A percentile compares a stretch with the other conserved stretches of the same genome.
These are phyloP conservation scores for Trididemnum clinides DNA, from an alignment of 23 tunicate species.

Conservation along the genomic window DNA sequence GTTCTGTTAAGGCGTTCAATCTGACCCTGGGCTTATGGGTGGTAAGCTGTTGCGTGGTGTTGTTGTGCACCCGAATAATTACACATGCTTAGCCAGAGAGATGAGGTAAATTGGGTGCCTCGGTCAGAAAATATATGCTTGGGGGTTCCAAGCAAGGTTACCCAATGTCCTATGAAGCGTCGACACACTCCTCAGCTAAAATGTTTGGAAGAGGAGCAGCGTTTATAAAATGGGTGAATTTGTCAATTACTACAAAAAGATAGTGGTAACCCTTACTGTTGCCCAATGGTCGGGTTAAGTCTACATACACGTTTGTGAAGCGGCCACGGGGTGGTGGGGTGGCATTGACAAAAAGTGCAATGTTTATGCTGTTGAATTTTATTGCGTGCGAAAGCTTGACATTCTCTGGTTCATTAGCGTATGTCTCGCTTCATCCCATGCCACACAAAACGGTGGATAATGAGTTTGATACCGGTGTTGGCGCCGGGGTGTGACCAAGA, in stretches of 20 bases:
- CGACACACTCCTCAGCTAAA: background rate
- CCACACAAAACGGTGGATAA: background rate
- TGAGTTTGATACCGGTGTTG: background rate
- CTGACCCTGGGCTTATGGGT: background rate
- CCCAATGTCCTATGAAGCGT: background rate
- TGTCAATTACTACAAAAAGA: background rate
- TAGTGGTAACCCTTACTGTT: background rate
- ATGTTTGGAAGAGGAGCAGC: background rate
- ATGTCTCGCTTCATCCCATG: background rate
- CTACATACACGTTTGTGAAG: background rate
- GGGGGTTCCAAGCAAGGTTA: background rate
- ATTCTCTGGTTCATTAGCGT: background rate
- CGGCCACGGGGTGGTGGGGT: background rate
- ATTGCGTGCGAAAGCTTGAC: background rate
- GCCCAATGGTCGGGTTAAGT: background rate
- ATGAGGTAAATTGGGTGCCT: background rate
- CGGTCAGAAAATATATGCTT: background rate
- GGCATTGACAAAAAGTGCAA: background rate
- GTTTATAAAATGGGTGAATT: background rate
- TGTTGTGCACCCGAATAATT: background rate
- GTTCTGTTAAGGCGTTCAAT: background rate
- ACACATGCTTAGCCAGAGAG: background rate
- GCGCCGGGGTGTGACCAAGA: slow-evolving; percentile 7
- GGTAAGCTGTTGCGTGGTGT: background rate
- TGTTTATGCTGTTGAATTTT: background rate